Evolutionary conservation across 2,797 vertebrate species (phyloP).

Genomic region (Enteromius unitaeniatus): DNA sequence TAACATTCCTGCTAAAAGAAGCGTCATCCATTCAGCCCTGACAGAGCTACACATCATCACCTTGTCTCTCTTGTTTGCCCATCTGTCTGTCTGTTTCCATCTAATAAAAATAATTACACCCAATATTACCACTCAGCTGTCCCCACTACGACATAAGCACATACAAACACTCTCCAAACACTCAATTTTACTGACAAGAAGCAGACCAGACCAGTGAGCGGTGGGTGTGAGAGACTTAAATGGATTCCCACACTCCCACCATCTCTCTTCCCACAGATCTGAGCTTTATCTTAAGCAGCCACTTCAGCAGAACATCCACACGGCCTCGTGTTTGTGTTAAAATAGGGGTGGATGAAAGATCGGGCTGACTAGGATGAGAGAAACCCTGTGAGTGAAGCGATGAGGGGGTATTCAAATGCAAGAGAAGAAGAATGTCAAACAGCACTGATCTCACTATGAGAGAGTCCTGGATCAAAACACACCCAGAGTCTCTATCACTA

Average conservation of each 20-base stretch:
- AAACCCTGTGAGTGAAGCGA: neutral
- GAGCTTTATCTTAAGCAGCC: constrained; percentile 44
- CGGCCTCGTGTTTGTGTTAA: constrained; percentile 20
- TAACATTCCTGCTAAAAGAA: constrained; percentile 39
- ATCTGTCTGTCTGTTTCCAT: constrained; percentile 22
- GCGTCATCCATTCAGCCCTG: constrained; percentile 31
- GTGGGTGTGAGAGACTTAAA: constrained; percentile 16
- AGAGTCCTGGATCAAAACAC: constrained; percentile 13
- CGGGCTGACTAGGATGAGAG: constrained; percentile 28
- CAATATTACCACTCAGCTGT: constrained; percentile 26
- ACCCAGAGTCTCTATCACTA: neutral
- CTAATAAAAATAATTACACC: constrained; percentile 23
- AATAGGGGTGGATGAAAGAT: constrained; percentile 44
- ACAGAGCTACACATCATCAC: constrained; percentile 18
- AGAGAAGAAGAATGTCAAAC: constrained; percentile 26
- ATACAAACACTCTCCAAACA: constrained; percentile 40
- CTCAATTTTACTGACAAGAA: constrained; percentile 34
- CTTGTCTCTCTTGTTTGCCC: constrained; percentile 26
- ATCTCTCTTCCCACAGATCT: constrained; percentile 25
- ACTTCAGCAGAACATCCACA: constrained; percentile 39
- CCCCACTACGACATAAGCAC: constrained; percentile 3
- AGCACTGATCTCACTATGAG: neutral
- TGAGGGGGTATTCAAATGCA: constrained; percentile 40
- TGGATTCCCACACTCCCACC: constrained; percentile 9
- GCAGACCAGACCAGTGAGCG: constrained; percentile 14